Evolutionary conservation across 92 coral and sea anemone species (phyloP), one percentile per base, ranked within the genome.

Genomic region (Palythoa grandiflora): DNA sequence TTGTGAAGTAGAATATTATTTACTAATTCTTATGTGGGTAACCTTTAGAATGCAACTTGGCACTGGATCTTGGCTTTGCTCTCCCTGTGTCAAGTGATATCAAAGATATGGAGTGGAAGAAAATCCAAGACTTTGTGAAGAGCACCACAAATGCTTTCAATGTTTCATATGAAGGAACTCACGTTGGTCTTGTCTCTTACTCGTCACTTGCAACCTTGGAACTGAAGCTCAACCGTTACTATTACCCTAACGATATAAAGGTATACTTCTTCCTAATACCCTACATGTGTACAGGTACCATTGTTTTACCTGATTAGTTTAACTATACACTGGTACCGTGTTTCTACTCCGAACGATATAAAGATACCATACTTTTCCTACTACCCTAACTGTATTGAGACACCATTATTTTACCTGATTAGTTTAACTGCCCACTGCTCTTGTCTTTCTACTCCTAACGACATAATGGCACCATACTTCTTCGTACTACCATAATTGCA

Each of bases 141-240:
- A 94, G 99, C 57, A 91, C 94, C 68, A 91, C 96, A 35, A 93
- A 87, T 88, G 99, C 98, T 53, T 96, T 92, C 71, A 95, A 89
- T 84, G 83, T 97, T 71, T 92, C 99, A 2, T 96, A 94, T 87
- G 92, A 86, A 68, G 97, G 96, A 20, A 93, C 99, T 70, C 99
- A 97, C 78, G 95, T 97, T 38, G 99, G 99, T 21, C 93, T 97
- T 52, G 88, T 97, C 78, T 96, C 97, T 2, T 97, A 97, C 90
- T 97, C 98, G 57, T 92, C 95, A 83, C 96, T 93, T 86, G 98
- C 99, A 7, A 95, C 98, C 35, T 83, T 97, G 90, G 99, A 97
- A 85, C 85, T 97, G 81, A 97, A 95, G 85, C 92, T 97, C 87
- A 92, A 95, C 92, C 95, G 98, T 5, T 97, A 93, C 73, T 97